Base-by-base conservation (phyloP, 2,888 invertebrate genomes). In the Acronicta alni region DNA sequence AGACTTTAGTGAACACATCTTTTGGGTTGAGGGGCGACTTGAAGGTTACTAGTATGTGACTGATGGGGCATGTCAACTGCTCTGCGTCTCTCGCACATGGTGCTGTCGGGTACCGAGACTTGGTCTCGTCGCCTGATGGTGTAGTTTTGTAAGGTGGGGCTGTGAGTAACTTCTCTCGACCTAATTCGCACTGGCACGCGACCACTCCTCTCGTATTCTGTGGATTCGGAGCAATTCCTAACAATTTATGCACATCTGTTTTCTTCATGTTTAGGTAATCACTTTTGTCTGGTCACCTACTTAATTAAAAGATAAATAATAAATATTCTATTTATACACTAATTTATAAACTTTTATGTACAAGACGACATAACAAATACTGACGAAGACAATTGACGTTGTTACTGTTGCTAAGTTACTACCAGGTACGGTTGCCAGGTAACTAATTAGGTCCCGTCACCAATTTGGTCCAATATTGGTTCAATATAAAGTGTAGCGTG, bases 121-220 rank as follows among this genome's bases (percentile, higher is more conserved):
- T 85, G 23, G 65, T 67, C 23, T 89, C 89, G 35, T 89, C 89
- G 1, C 77, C 83, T 17, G 73, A 65, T 1, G 83, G 66, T 9
- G 79, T 51, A 6, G 82, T 83, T 64, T 84, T 88, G 72, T 90
- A 89, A 35, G 92, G 89, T 42, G 94, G 93, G 32, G 94, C 94
- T 20, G 93, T 92, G 1, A 93, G 83, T 57, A 94, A 66, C 72
- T 93, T 93, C 63, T 94, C 92, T 60, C 92, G 90, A 59, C 94
- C 94, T 67, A 94, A 67, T 70, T 92, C 92, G 62, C 94, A 94
- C 66, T 94, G 94, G 67, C 93, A 93, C 56, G 83, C 83, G 20
- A 81, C 83, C 45, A 84, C 86, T 66, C 73, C 88, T 64, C 77
- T 88, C n/a, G 80, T 20, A 67, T 84, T 83, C 14, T 87, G 85